Evolutionary conservation across 2,113 vertebrate species (phyloP).

Genomic region (Paramormyrops kingsleyae): DNA sequence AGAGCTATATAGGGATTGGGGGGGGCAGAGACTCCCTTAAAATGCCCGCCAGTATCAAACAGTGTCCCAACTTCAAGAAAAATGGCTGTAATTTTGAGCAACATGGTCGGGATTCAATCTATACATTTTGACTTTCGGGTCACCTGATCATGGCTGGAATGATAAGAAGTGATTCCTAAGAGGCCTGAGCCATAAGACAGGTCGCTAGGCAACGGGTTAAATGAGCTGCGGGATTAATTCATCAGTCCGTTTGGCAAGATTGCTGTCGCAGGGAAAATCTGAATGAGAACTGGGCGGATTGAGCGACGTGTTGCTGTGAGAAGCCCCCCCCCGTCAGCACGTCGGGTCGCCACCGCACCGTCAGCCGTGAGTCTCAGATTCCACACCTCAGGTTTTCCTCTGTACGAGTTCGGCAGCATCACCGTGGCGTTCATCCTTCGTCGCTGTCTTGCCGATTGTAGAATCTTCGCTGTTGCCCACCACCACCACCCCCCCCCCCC

Average conservation of each 20-base stretch:
- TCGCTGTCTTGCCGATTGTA: background rate
- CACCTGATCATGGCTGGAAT: background rate
- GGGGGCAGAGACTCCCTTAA: background rate
- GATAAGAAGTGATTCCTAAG: background rate
- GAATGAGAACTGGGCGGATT: background rate
- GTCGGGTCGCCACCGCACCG: background rate
- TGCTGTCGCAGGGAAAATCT: background rate
- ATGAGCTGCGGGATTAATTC: background rate
- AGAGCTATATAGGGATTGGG: background rate
- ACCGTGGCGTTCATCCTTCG: background rate
- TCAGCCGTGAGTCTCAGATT: background rate
- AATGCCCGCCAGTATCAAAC: background rate
- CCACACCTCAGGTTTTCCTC: background rate
- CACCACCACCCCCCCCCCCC: no score
- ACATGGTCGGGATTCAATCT: background rate
- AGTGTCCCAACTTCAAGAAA: background rate
- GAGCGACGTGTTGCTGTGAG: background rate
- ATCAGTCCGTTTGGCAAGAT: background rate
- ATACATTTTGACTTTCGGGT: background rate
- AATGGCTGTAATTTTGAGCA: background rate
- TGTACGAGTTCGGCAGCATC: background rate
- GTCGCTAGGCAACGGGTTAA: background rate
- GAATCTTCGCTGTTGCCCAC: background rate
- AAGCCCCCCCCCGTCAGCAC: background rate
- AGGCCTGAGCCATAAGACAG: background rate